Percentiles rank a stretch among this genome's conserved stretches.
phyloP scores from a whole-genome alignment of 2,797 vertebrate genomes.

The Pseudochromis fuscus region DNA sequence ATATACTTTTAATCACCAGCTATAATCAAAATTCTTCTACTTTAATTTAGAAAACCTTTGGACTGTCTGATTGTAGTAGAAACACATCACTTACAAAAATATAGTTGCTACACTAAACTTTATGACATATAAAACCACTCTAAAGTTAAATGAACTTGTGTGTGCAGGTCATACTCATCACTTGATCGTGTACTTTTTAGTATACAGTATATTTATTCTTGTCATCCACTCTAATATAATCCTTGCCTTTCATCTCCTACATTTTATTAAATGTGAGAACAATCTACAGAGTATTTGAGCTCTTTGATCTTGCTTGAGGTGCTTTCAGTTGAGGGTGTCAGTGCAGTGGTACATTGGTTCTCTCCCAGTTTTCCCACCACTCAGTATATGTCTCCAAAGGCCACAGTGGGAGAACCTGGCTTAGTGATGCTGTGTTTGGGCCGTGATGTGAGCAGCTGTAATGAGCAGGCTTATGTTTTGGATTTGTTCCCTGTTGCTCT shows the following conservation, averaged over 20 bases:
- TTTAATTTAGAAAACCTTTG: neutral
- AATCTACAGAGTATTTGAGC: neutral
- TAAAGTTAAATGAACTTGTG: too few relatives aligned
- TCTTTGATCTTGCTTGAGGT: neutral
- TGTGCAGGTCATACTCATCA: too few relatives aligned
- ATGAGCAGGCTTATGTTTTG: slow-evolving; percentile 35
- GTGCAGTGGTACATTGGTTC: too few relatives aligned
- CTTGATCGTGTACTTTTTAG: too few relatives aligned
- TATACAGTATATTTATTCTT: neutral
- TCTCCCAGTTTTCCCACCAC: slow-evolving; percentile 7
- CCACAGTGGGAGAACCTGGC: slow-evolving; percentile 17
- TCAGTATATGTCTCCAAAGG: slow-evolving; percentile 9
- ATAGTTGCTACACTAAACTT: too few relatives aligned
- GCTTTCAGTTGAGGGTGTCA: neutral
- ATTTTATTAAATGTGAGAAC: neutral
- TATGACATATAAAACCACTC: too few relatives aligned
- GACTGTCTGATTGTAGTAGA: too few relatives aligned
- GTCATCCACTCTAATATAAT: neutral
- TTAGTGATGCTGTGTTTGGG: slow-evolving; percentile 3
- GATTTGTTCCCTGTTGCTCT: slow-evolving; percentile 19
- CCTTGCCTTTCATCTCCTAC: neutral
- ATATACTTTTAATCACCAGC: too few relatives aligned
- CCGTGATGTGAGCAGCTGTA: slow-evolving; percentile 2
- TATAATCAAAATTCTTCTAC: too few relatives aligned
- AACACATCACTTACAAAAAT: too few relatives aligned